Base-by-base conservation (phyloP, 2,888 invertebrate species). In the Frankliniella fusca region DNA sequence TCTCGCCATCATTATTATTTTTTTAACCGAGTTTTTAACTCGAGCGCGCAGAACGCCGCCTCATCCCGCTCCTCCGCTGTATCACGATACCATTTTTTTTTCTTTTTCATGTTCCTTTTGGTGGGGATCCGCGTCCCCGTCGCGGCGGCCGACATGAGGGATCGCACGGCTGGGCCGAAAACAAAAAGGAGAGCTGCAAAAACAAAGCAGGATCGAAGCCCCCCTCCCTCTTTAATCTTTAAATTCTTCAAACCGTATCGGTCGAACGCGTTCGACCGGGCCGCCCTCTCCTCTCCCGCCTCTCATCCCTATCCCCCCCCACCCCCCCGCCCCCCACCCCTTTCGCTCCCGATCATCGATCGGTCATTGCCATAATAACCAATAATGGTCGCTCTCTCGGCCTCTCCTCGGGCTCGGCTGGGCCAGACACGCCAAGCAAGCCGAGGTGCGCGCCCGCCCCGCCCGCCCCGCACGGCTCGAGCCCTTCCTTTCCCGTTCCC, bases 241-340 rank as follows among this genome's bases (percentile, higher is more conserved):
- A 76, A 76, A 76, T 76, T 76, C 70, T 76, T 27, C 70, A 76
- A 76, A 76, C 70, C 70, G 70, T 76, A 23, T 76, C 70, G 20
- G 61, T 20, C n/a, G 61, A n/a, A n/a, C 61, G 61, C 61, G 18
- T 38, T 38, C 38, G 38, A 38, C 38, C 38, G 61, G 61, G 20
- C 61, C n/a, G 70, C 70, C 70, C 70, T 27, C 23, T 8, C 3
- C 70, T 11, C 9, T 7, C 70, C 20, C 54, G 54, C 54, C 12
- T 54, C 12, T 5, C 54, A 11, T 11, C 54, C 54, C 70, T 27
- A 9, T 8, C 3, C 70, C 5, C 9, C 23, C 70, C 23, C n/a
- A 10, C 65, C n/a, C n/a, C n/a, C 65, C 9, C 23, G 7, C 65
- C 18, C n/a, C 11, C 70, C 70, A 12, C 38, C 70, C 23, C 27